Conservation (phyloP, 37 sponge, comb jelly and placozoan species). For the Beroe forskalii region DNA sequence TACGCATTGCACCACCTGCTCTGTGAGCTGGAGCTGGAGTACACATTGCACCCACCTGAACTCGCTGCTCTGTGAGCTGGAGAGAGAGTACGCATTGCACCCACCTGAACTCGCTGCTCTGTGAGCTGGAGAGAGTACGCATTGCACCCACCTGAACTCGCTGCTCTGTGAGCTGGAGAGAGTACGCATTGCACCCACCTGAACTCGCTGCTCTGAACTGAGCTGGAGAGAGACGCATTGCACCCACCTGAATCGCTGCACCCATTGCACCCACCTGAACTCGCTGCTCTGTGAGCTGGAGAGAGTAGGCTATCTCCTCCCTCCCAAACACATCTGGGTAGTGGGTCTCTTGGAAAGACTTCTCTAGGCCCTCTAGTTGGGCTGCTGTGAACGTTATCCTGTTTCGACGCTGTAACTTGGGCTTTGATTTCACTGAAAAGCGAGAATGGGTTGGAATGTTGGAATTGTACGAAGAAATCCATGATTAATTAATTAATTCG, state of each 20-base stretch:
- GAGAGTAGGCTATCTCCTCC: slow-evolving; percentile 38
- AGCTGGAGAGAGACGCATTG: too few relatives aligned
- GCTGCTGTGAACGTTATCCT: slow-evolving; percentile 48
- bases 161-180: too few relatives aligned
- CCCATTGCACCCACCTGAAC: not conserved
- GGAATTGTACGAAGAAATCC: too few relatives aligned
- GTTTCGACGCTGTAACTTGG: slow-evolving; percentile 27
- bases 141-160: too few relatives aligned
- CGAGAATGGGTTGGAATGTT: not conserved
- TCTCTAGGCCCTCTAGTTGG: slow-evolving; percentile 47
- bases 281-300: slow-evolving; percentile 28
- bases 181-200: too few relatives aligned
- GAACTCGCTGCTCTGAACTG: too few relatives aligned
- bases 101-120: too few relatives aligned
- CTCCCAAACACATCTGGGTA: slow-evolving; percentile 47
- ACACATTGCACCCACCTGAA: not conserved
- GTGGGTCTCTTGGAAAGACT: slow-evolving; percentile 27
- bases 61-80: too few relatives aligned
- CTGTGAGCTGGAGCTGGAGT: not conserved
- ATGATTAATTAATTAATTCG: too few relatives aligned
- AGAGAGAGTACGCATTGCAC: too few relatives aligned
- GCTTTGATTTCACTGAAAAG: slow-evolving; percentile 52
- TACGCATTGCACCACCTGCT: too few relatives aligned
- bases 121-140: too few relatives aligned
- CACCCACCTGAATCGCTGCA: not conserved